Percentiles rank a stretch among this genome's conserved stretches.
Conservation (phyloP, 1,140 invertebrate genomes). For the Formica selysi region DNA sequence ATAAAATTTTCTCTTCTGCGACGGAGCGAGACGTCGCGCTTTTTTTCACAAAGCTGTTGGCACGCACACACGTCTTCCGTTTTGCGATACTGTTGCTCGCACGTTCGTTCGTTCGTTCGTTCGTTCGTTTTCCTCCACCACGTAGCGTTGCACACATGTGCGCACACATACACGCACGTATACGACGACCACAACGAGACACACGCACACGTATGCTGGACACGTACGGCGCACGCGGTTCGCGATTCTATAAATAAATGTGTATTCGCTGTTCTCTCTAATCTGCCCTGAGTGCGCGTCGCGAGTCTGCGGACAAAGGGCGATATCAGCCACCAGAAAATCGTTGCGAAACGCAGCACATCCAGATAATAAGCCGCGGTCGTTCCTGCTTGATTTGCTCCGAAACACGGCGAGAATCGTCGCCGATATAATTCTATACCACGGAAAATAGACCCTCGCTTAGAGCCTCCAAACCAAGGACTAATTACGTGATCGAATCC, state of each 20-base stretch:
- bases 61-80: slow-evolving; percentile 70
- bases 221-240: slow-evolving; percentile 51
- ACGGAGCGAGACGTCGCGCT: slow-evolving; percentile 17
- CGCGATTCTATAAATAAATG: slow-evolving; percentile 80
- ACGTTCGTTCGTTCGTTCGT: slow-evolving; percentile 3
- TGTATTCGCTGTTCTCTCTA: slow-evolving; percentile 70
- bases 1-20: slow-evolving; percentile 23
- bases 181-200: no score
- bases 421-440: slow-evolving; percentile 59
- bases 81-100: slow-evolving; percentile 59
- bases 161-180: background rate
- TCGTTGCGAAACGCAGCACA: slow-evolving; percentile 58
- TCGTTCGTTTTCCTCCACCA: background rate
- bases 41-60: slow-evolving; percentile 62
- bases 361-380: slow-evolving; percentile 24
- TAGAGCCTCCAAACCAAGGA: slow-evolving; percentile 46
- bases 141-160: background rate
- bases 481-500: slow-evolving; percentile 58
- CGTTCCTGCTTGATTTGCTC: background rate
- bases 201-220: slow-evolving; percentile 5
- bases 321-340: slow-evolving; percentile 72
- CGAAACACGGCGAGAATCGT: background rate
- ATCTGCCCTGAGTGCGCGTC: slow-evolving; percentile 71
- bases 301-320: slow-evolving; percentile 70
- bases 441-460: slow-evolving; percentile 66